These are phyloP conservation scores for Sericinus montela DNA, from an alignment of 2,888 invertebrate genomes.

Conservation along the genomic window DNA sequence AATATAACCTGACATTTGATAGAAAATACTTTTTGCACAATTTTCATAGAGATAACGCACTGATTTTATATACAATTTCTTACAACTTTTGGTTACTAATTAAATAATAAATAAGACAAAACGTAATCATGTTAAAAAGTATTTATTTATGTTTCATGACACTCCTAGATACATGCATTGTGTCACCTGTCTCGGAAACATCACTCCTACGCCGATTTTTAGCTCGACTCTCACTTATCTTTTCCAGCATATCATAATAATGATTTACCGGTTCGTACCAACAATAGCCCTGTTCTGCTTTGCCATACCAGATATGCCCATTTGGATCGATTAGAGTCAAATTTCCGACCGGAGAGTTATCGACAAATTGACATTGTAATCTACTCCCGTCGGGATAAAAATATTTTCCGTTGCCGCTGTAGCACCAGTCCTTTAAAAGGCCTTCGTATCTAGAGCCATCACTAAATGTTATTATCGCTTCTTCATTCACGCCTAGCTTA, in stretches of 20 bases:
- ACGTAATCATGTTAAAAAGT: too few relatives aligned
- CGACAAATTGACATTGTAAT: constrained; percentile 64
- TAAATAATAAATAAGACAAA: too few relatives aligned
- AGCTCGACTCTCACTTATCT: constrained; percentile 27
- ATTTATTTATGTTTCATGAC: background rate
- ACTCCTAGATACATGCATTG: background rate
- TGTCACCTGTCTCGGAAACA: background rate
- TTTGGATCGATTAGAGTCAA: constrained; percentile 70
- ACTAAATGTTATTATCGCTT: constrained; percentile 52
- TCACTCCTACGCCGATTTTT: background rate
- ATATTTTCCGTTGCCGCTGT: constrained; percentile 69
- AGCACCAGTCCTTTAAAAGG: constrained; percentile 63
- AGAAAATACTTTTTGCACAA: too few relatives aligned
- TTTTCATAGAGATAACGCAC: too few relatives aligned
- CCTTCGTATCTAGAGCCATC: constrained; percentile 76
- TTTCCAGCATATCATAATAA: constrained; percentile 55
- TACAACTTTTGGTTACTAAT: too few relatives aligned
- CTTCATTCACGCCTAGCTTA: constrained; percentile 52
- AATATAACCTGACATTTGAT: too few relatives aligned
- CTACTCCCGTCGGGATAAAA: constrained; percentile 70
- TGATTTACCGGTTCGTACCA: constrained; percentile 67
- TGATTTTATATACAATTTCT: too few relatives aligned
- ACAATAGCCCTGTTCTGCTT: constrained; percentile 52
- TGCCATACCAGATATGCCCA: constrained; percentile 75
- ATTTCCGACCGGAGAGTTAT: constrained; percentile 69